These are phyloP conservation scores for Charadrius vociferus DNA, from an alignment of 2,113 vertebrate genomes.

Conservation along the genomic window DNA sequence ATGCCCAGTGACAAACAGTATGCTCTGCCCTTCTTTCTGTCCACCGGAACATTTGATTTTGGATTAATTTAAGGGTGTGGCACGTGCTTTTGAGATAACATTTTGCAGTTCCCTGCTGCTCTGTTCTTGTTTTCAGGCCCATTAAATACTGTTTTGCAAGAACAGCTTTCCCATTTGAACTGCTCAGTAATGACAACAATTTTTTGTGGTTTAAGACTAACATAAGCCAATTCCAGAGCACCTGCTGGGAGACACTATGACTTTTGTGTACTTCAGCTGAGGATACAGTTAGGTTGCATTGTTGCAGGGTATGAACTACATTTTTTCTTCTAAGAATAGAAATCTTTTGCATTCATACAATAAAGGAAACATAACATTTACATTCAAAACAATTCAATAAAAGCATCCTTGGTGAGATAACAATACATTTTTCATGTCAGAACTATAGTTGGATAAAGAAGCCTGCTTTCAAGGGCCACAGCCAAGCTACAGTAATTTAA, in stretches of 20 bases:
- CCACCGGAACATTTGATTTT: background rate
- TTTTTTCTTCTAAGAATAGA: constrained; percentile 5
- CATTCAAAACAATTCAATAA: background rate
- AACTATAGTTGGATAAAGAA: background rate
- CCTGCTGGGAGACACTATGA: background rate
- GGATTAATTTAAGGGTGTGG: constrained; percentile 19
- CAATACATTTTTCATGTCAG: background rate
- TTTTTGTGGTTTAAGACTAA: background rate
- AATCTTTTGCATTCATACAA: background rate
- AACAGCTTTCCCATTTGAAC: background rate
- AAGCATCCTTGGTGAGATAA: background rate
- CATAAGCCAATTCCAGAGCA: background rate
- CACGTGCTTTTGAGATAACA: constrained; percentile 11
- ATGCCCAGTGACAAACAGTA: background rate
- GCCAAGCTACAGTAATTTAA: background rate
- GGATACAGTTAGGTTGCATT: background rate
- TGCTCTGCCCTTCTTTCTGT: background rate
- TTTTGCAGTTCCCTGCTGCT: constrained; percentile 20
- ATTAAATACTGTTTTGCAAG: background rate
- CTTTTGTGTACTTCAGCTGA: background rate
- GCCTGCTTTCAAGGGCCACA: background rate
- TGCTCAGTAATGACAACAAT: background rate
- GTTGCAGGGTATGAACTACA: background rate
- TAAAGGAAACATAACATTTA: background rate
- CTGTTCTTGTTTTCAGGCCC: background rate